Percentiles rank a stretch among this genome's conserved stretches.
phyloP scores from a whole-genome alignment of 2,113 vertebrate genomes.

The Acanthisitta chloris region DNA sequence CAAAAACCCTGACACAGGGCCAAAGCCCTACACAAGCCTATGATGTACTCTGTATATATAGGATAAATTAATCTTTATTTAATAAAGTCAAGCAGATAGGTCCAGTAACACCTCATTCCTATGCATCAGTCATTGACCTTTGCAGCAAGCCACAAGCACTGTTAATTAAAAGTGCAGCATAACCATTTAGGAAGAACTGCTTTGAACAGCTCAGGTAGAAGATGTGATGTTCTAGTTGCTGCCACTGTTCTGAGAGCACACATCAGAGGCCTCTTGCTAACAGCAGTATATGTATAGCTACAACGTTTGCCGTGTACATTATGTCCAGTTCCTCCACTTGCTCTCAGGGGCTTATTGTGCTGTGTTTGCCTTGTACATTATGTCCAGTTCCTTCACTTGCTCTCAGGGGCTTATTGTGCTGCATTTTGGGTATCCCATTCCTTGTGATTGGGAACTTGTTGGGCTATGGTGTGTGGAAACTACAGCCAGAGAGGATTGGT shows the following conservation, averaged over 20 bases:
- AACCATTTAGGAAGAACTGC: neutral
- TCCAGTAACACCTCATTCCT: neutral
- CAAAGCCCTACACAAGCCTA: neutral
- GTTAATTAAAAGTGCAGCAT: neutral
- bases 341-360: neutral
- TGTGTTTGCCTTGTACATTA: neutral
- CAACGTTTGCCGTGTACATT: neutral
- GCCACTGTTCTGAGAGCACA: neutral
- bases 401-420: neutral
- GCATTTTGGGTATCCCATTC: neutral
- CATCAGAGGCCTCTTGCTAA: neutral
- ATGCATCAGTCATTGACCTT: neutral
- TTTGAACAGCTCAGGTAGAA: neutral
- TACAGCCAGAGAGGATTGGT: neutral
- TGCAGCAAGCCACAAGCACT: neutral
- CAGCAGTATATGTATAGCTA: neutral
- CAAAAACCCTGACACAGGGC: neutral
- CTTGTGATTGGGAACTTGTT: neutral
- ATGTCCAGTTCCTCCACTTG: neutral
- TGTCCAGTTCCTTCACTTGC: neutral
- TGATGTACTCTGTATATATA: neutral
- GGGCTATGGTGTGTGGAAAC: neutral
- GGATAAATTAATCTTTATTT: conserved; percentile 15
- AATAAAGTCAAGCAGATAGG: neutral
- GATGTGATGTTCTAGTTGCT: neutral